Evolutionary conservation across 2,888 invertebrate genomes (phyloP).

Genomic region (Diloba caeruleocephala): DNA sequence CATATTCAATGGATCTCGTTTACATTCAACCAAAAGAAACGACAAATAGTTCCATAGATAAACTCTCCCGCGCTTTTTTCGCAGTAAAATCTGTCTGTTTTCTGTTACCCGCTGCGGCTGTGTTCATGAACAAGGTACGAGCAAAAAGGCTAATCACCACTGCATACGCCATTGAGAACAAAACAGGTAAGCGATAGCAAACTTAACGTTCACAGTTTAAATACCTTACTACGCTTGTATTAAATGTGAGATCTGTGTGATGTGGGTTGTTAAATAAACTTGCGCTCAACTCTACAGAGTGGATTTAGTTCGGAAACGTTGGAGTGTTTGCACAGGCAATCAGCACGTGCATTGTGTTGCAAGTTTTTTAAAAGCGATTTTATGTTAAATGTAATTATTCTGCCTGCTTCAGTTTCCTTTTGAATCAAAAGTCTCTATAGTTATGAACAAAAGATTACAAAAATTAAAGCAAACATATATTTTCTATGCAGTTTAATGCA

Average conservation of each 20-base stretch:
- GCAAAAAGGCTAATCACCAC: conserved; percentile 62
- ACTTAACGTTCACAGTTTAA: conserved; percentile 17
- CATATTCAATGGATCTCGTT: conserved; percentile 2
- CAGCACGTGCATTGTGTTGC: conserved; percentile 54
- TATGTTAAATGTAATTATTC: conserved; percentile 49
- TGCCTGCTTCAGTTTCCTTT: conserved; percentile 36
- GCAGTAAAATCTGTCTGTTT: conserved; percentile 54
- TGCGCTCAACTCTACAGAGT: conserved; percentile 36
- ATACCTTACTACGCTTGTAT: neutral
- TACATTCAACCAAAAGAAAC: conserved; percentile 20
- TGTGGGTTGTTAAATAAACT: conserved; percentile 26
- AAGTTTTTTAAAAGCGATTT: conserved; percentile 45
- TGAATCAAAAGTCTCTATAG: conserved; percentile 28
- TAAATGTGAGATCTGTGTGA: conserved; percentile 28
- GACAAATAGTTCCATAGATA: conserved; percentile 27
- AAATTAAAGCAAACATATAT: no score
- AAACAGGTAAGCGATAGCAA: conserved; percentile 49
- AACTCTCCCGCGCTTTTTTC: conserved; percentile 48
- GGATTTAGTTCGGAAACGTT: conserved; percentile 59
- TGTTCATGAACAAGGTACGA: conserved; percentile 48
- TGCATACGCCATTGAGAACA: conserved; percentile 54
- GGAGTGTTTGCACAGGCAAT: conserved; percentile 62
- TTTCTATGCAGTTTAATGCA: no score
- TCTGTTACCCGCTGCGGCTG: conserved; percentile 55
- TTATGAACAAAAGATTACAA: no score